Base-by-base conservation (phyloP, 2,113 vertebrate species). In the Herpetotheres cachinnans region DNA sequence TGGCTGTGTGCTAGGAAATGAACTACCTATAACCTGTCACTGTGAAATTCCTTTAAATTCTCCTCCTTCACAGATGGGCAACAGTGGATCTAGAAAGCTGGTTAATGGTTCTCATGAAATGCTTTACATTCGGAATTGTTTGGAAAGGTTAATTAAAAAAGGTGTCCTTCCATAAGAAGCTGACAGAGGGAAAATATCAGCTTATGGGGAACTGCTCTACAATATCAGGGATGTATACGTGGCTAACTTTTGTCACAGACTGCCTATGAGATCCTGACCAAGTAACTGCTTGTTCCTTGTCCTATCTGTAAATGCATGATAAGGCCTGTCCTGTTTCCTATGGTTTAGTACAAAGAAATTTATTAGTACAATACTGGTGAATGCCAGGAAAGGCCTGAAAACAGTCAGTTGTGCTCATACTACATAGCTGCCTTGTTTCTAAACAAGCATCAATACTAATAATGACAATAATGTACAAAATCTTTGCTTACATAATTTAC, bases 151-250 rank as follows among this genome's bases (percentile, higher is more conserved):
- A 40, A 82, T 40, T 85, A 0, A 46, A 82, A 66, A 63, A 22
- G 1, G 1, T 50, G 1, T 16, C 25, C 3, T 25, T 63, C 15
- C 54, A n/a, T 11, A 74, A 14, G 30, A 86, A 46, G 8, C 4
- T 29, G 7, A 15, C 16, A 55, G 46, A 74, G 8, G 21, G 17
- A 56, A 70, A 87, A 66, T 44, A 89, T 4, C 34, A 6, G 3
- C 2, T 90, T 56, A 65, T 50, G 36, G 72, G 22, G 29, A 76
- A 63, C 3, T 38, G 12, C 69, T 55, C 38, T 71, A 32, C 22
- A 66, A 3, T 49, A 50, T 63, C 22, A 63, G n/a, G 10, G 7
- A 16, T n/a, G 3, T 25, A 6, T 38, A 11, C 0, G 1, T 18
- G 29, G n/a, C 6, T 70, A 34, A 30, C 11, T 89, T 91, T 61